phyloP scores from a whole-genome alignment of 2,797 vertebrate genomes.

The Micromesistius poutassou region DNA sequence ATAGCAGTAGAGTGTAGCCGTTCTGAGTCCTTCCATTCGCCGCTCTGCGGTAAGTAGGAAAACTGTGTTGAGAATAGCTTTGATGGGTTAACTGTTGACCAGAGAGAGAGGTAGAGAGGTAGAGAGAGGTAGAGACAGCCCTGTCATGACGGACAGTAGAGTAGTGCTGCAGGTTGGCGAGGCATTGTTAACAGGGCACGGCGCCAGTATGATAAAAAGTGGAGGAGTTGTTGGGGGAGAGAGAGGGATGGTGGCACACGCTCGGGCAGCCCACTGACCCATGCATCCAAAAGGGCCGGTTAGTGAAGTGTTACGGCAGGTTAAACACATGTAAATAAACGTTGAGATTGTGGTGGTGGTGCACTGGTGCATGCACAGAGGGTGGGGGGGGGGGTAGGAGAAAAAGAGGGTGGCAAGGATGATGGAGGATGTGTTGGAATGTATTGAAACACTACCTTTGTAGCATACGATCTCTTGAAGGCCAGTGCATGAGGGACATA shows the following conservation, averaged over 20 bases:
- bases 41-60: background rate
- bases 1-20: background rate
- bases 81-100: background rate
- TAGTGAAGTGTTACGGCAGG: background rate
- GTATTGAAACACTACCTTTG: conserved; percentile 90
- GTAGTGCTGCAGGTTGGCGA: background rate
- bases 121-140: background rate
- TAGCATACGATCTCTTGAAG: conserved; percentile 94
- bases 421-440: conserved; percentile 63
- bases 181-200: background rate
- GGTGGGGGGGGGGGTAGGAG: conserved; percentile 23
- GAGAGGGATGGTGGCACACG: too few relatives aligned
- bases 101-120: background rate
- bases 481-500: conserved; percentile 97
- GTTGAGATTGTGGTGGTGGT: conserved; percentile 53
- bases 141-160: background rate
- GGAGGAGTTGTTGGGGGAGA: background rate
- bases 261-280: background rate
- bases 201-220: background rate
- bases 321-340: background rate
- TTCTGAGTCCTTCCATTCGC: background rate
- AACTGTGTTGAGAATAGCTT: background rate
- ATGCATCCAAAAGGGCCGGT: background rate
- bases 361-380: conserved; percentile 74
- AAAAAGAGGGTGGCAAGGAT: background rate